Percentiles rank a stretch among this genome's conserved stretches.
phyloP scores from a whole-genome alignment of 2,888 invertebrate genomes.

The Scelioninae gen. 2 region DNA sequence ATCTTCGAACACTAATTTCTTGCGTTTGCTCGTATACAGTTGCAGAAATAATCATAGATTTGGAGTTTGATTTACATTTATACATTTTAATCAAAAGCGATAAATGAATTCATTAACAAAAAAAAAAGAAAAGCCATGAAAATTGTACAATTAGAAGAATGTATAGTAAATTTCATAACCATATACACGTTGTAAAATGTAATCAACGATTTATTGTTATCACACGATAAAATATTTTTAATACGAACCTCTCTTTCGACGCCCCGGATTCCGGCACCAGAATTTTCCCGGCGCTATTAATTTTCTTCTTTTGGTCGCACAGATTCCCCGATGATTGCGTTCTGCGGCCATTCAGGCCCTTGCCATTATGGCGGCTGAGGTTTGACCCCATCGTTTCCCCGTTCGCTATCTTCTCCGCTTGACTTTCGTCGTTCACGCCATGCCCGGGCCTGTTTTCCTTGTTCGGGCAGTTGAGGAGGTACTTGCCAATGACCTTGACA shows the following conservation, averaged over 20 bases:
- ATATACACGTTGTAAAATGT: too few species aligned
- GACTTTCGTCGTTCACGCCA: slow-evolving; percentile 62
- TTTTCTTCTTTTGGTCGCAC: slow-evolving; percentile 78
- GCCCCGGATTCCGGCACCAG: slow-evolving; percentile 72
- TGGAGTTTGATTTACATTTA: too few species aligned
- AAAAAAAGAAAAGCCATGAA: too few species aligned
- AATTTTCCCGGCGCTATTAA: slow-evolving; percentile 72
- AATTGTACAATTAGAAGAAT: too few species aligned
- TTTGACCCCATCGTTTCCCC: slow-evolving; percentile 83
- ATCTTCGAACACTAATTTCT: too few species aligned
- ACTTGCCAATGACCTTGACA: slow-evolving; percentile 69
- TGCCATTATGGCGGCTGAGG: slow-evolving; percentile 85
- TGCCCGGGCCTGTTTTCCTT: slow-evolving; percentile 70
- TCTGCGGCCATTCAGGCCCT: slow-evolving; percentile 82
- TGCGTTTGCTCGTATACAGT: too few species aligned
- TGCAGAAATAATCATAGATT: too few species aligned
- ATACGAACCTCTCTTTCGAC: slow-evolving; percentile 61
- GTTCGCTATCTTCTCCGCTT: slow-evolving; percentile 45
- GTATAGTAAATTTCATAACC: too few species aligned
- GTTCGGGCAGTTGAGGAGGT: slow-evolving; percentile 69
- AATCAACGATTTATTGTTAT: too few species aligned
- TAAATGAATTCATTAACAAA: too few species aligned
- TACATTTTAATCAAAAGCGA: too few species aligned
- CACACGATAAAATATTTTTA: too few species aligned
- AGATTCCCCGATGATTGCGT: slow-evolving; percentile 86